phyloP scores from a whole-genome alignment of 2,113 vertebrate species.

The Onychostoma macrolepis region DNA sequence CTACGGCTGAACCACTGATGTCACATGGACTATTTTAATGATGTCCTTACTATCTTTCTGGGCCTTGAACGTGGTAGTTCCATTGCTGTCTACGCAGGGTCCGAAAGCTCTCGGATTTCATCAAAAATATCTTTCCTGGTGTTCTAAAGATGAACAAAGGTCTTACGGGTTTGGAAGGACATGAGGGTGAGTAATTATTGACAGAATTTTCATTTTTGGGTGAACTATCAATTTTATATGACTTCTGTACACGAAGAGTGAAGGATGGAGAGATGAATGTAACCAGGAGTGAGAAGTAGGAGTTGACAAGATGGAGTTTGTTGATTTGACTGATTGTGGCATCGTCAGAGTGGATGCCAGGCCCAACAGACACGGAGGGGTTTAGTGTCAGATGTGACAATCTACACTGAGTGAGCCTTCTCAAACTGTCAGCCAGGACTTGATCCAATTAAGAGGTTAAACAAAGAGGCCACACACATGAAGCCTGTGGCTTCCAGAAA shows the following conservation, averaged over 20 bases:
- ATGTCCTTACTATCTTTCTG: too few species aligned
- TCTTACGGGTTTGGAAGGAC: too few species aligned
- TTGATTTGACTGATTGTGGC: conserved; percentile 33
- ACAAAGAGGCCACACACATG: conserved; percentile 65
- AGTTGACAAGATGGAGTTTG: not conserved
- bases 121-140: too few species aligned
- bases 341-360: conserved; percentile 11
- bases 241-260: not conserved
- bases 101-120: too few species aligned
- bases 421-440: conserved; percentile 55
- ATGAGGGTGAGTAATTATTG: too few species aligned
- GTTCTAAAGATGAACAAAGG: too few species aligned
- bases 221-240: too few species aligned
- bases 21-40: too few species aligned
- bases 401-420: conserved; percentile 53
- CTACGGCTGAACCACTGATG: too few species aligned
- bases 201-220: too few species aligned
- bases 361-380: conserved; percentile 7
- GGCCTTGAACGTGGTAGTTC: too few species aligned
- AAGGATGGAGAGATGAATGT: not conserved
- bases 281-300: not conserved
- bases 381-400: conserved; percentile 44
- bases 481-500: conserved; percentile 31
- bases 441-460: conserved; percentile 70
- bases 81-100: too few species aligned